These are phyloP conservation scores for Periophthalmus magnuspinnatus DNA, from an alignment of 2,797 vertebrate genomes.

Conservation along the genomic window DNA sequence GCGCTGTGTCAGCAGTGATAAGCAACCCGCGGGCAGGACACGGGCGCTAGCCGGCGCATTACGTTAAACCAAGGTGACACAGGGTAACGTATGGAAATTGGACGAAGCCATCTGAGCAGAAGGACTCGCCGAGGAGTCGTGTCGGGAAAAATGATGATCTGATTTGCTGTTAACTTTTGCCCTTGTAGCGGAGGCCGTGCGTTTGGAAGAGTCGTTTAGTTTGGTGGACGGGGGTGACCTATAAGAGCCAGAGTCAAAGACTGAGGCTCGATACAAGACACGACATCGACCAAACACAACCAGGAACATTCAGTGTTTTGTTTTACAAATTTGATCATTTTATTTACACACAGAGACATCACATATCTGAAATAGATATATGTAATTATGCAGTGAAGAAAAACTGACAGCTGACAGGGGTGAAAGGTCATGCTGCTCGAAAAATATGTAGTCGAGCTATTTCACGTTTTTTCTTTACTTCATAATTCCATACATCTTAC, in stretches of 20 bases:
- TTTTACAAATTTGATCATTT: no score
- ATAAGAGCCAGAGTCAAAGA: no score
- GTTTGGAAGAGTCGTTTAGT: background rate
- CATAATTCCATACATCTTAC: no score
- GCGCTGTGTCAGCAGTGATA: constrained; percentile 17
- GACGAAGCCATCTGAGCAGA: background rate
- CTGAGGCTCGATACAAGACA: background rate
- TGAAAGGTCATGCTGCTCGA: no score
- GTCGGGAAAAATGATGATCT: constrained; percentile 1
- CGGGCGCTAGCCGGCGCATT: background rate
- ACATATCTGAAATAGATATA: no score
- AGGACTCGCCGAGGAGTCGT: background rate
- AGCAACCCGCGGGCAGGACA: background rate
- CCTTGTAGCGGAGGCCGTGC: background rate
- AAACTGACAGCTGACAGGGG: no score
- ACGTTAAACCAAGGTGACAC: constrained; percentile 4
- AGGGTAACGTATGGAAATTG: constrained; percentile 2
- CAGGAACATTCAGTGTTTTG: no score
- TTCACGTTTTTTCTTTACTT: no score
- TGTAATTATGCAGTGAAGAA: no score
- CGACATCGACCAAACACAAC: no score
- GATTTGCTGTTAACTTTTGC: constrained; percentile 1
- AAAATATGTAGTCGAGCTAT: no score
- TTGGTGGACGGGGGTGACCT: constrained; percentile 3
- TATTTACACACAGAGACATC: no score